Evolutionary conservation across 2,888 invertebrate genomes (phyloP), one percentile per base, ranked within the genome.

Genomic region (Psylliodes chrysocephalus): DNA sequence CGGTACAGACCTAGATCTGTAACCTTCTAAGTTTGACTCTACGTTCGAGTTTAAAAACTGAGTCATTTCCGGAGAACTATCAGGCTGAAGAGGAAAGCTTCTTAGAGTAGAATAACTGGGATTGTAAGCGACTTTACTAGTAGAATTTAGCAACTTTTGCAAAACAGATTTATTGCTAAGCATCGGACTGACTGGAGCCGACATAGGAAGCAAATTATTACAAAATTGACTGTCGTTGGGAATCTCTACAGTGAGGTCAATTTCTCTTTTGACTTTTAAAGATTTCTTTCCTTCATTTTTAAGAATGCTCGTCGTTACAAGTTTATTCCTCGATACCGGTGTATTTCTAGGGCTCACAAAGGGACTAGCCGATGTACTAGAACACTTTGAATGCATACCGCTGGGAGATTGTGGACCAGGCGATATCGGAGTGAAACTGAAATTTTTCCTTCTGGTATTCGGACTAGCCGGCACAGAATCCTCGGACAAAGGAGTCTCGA

Each of bases 351-450:
- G 94, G 71, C 93, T 93, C 10, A 94, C 92, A 80, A 94, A 94
- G 0, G 92, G 92, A 79, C 91, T 91, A 18, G 89, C 91, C 54
- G 88, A 89, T 0, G 90, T 89, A 71, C 90, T 91, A 68, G 88
- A 89, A 19, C 86, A 85, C 71, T 86, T 87, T 1, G 87, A 87
- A 18, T 85, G 84, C 15, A 82, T 81, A 8, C 83, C 84, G 61
- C 75, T 75, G 1, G 90, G 90, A 1, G 90, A 90, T 73, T 88
- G 88, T 42, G 90, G 88, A n/a, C 89, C 89, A 6, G 92, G 92
- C 30, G 93, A 93, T 77, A 95, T 95, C 0, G 94, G 94, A 25
- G 91, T 91, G 77, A 95, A 95, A 80, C 91, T 93, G 78, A 92
- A 94, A 77, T 91, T 91, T 78, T 91, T 90, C 47, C 91, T 87